Conservation (phyloP, 2,113 vertebrate genomes). For the Panthera uncia region DNA sequence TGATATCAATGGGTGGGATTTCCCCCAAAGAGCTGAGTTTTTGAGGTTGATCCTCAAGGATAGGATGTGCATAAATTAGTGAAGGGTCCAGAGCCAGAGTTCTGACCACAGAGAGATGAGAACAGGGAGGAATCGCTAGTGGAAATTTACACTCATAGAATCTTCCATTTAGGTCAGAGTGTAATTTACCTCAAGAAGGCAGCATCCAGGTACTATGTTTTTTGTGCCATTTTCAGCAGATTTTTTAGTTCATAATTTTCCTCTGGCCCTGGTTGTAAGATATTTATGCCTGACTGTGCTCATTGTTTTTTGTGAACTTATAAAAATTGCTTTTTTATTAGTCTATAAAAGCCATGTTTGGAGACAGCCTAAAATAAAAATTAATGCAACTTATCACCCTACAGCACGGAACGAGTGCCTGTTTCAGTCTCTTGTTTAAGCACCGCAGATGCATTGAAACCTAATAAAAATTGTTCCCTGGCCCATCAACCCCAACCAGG, state of each 20-base stretch:
- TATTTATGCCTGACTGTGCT: slow-evolving; percentile 68
- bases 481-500: slow-evolving; percentile 62
- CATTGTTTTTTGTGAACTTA: slow-evolving; percentile 74
- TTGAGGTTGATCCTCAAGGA: background rate
- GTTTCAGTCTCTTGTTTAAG: slow-evolving; percentile 73
- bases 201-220: background rate
- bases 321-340: slow-evolving; percentile 79
- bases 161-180: slow-evolving; percentile 5
- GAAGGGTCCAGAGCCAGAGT: background rate
- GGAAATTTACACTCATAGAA: background rate
- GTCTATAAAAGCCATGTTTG: slow-evolving; percentile 75
- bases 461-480: slow-evolving; percentile 74
- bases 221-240: slow-evolving; percentile 64
- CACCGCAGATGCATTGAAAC: slow-evolving; percentile 51
- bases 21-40: background rate
- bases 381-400: slow-evolving; percentile 75
- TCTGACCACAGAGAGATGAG: background rate
- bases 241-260: slow-evolving; percentile 52
- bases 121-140: background rate
- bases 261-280: slow-evolving; percentile 54
- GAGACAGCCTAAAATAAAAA: slow-evolving; percentile 81
- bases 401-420: slow-evolving; percentile 59
- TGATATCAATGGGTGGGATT: background rate
- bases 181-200: slow-evolving; percentile 45
- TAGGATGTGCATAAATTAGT: background rate